phyloP scores from a whole-genome alignment of 2,113 vertebrate species.

The Pterophyllum scalare region DNA sequence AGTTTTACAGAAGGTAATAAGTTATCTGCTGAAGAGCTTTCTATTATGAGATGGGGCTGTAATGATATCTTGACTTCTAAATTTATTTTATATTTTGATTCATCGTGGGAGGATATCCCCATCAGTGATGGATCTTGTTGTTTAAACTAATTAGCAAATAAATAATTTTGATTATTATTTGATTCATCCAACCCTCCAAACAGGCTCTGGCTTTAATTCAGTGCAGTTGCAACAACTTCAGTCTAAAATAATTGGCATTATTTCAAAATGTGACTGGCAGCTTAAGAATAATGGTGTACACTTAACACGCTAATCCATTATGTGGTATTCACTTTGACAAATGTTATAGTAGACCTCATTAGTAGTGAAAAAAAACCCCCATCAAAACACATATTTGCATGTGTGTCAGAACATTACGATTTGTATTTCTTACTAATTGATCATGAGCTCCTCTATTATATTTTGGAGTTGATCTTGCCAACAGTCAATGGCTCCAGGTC shows the following conservation, averaged over 20 bases:
- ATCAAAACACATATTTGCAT: neutral
- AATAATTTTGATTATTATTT: neutral
- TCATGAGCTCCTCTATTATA: neutral
- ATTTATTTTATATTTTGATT: too few species aligned
- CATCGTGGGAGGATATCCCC: too few species aligned
- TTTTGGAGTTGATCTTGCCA: slow-evolving; percentile 10
- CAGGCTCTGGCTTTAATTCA: neutral
- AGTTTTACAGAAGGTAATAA: too few species aligned
- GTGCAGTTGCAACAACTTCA: neutral
- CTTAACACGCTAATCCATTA: neutral
- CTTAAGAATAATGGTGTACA: neutral
- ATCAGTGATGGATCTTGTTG: too few species aligned
- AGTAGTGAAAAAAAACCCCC: neutral
- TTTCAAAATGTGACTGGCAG: neutral
- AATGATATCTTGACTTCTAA: too few species aligned
- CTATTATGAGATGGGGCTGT: too few species aligned
- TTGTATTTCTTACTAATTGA: slow-evolving; percentile 21
- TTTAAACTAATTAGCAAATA: neutral
- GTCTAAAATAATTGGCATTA: neutral
- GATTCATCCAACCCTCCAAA: neutral
- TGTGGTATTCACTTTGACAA: neutral
- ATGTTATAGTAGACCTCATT: neutral
- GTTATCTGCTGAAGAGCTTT: too few species aligned
- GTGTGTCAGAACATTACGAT: neutral
- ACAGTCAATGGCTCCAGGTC: slow-evolving; percentile 24